Base-by-base conservation (phyloP, 2,888 invertebrate species). In the Scaptomyza tumidula region DNA sequence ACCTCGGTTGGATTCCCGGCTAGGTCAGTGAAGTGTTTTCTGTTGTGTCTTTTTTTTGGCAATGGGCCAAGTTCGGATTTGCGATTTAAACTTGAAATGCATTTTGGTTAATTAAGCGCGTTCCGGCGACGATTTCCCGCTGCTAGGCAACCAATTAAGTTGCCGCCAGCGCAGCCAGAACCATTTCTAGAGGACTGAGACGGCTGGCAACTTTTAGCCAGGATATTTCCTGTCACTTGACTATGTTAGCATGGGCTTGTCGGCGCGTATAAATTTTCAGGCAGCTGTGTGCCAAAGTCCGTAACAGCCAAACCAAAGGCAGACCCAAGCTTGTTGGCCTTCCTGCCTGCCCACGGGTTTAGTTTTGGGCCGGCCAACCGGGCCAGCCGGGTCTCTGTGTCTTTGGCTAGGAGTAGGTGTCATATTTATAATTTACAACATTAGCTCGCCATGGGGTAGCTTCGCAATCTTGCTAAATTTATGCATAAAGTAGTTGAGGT, bases 351-450 rank as follows among this genome's bases (percentile, higher is more conserved):
- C 83, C 83, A 83, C 83, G 83, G 81, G 39, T 52, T 52, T 39
- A 59, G 59, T 71, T 82, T 79, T 65, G 55, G 60, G 66, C 58
- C 29, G 44, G 60, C n/a, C 37, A 10, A 11, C 33, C 33, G 6
- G 6, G n/a, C n/a, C 37, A 37, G 37, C 54, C 52, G 48, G 50
- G 41, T 19, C 19, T 54, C 59, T 48, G 37, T 16, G 16, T 39
- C 39, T 61, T 44, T 46, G 66, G 68, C 86, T 83, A 80, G 85
- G 85, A 87, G 86, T 88, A 90, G 90, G 90, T 90, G 90, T 90
- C 90, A 90, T 90, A 89, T 90, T 89, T 88, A 90, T 90, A 90
- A 90, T 90, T 90, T 90, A 90, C 89, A 86, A 88, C 86, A 87
- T 84, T 86, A 85, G 87, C 88, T 86, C 90, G 85, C 89, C 90